Base-by-base conservation (phyloP, 2,113 vertebrate species). In the Lophotis ruficrista region DNA sequence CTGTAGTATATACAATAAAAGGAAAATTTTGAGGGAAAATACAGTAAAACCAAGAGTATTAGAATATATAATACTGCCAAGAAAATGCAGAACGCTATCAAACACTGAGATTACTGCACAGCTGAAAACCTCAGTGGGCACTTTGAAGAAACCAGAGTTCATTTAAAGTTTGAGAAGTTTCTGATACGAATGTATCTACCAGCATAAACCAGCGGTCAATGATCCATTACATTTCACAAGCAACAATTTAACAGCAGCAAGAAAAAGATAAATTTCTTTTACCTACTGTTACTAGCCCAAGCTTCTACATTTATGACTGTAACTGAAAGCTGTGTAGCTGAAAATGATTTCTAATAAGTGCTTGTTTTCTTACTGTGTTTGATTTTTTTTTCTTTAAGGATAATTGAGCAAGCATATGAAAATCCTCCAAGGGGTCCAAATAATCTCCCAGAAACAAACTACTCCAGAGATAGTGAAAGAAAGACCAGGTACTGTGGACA, bases 401-500 rank as follows among this genome's bases (percentile, higher is more conserved):
- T 79, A 84, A 85, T 14, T 66, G 85, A 94, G 31, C 77, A 92
- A 87, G 37, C 15, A 41, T 22, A 24, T 69, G 94, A 90, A 92
- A 91, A 95, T 87, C 21, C 75, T 68, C 58, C 76, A 45, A 84
- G 35, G 30, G 19, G 58, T 93, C 70, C 75, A 48, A 88, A 58
- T 54, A 87, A 66, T 33, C 51, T 76, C 4, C 71, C 93, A 24
- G 81, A 92, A 58, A 64, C 33, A 53, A 92, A 80, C 21, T 72
- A 70, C 73, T 93, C 69, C 38, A 65, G 76, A 35, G 85, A 97
- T 72, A 64, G 19, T 69, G 88, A 64, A 61, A 96, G 58, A 80
- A 96, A 41, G 31, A 79, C 35, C 93, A 98, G 98, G 96, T 98
- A 97, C 17, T 48, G 14, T 51, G 41, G 20, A 54, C 27, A 86